Base-by-base conservation (phyloP, 2,888 invertebrate genomes). In the Brenthis daphne region DNA sequence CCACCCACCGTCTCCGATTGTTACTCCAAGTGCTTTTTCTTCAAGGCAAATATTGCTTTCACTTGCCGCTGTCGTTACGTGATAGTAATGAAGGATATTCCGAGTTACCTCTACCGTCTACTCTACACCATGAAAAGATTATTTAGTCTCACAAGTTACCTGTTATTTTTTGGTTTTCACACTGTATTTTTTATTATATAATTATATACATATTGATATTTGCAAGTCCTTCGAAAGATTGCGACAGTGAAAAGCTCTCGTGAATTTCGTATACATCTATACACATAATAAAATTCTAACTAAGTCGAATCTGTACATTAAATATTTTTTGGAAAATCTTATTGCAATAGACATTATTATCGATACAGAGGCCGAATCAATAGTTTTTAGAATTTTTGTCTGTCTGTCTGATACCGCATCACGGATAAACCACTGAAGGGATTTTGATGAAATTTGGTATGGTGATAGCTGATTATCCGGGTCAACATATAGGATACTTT, bases 1-100 rank as follows among this genome's bases (percentile, higher is more conserved):
- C 64, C 68, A 61, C 72, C 73, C 73, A 67, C 68, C 71, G 75
- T 75, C 74, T 67, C 73, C 67, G 73, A 73, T 73, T 76, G 69
- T 76, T 71, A 70, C 71, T 72, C 71, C 37, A 61, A 67, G 56
- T 67, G 60, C 54, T 67, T 67, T 64, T 63, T 50, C 67, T 56
- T 67, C 56, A 51, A 56, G 56, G 20, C 58, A 60, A 66, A 66
- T 67, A 67, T 67, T 61, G 61, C 61, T 67, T 67, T 67, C 67
- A 67, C 67, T 67, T 67, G 20, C 51, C 37, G 11, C 51, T 53
- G 37, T 1, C 16, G 63, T 63, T 37, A 63, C 53, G 63, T 53
- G 63, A 54, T 63, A 37, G 33, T 14, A 16, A 63, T 74, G 67
- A 67, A 73, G 60, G 29, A 60, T 48, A 58, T 29, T 48, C 24